These are phyloP conservation scores for Galaxias olidus DNA, from an alignment of 2,797 vertebrate genomes.

Conservation along the genomic window DNA sequence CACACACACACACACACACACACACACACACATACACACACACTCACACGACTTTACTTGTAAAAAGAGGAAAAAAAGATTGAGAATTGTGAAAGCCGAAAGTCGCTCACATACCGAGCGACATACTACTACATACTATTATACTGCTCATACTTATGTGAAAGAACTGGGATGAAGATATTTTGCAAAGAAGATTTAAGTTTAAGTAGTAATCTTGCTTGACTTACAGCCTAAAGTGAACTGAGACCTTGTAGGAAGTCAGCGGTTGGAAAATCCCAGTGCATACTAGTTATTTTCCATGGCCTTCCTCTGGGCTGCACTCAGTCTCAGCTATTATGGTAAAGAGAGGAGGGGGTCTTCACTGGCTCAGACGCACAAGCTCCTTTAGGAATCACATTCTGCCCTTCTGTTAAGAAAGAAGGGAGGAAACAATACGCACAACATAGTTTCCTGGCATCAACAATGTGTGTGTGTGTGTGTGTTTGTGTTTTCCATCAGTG, in stretches of 20 bases:
- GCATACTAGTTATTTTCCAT: slow-evolving; percentile 57
- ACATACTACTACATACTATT: too few relatives aligned
- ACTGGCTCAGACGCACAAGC: slow-evolving; percentile 39
- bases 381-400: background rate
- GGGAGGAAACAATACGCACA: slow-evolving; percentile 47
- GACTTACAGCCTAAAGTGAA: slow-evolving; percentile 22
- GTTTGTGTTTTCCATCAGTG: slow-evolving; percentile 57
- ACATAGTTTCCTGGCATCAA: slow-evolving; percentile 25
- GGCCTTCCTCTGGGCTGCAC: slow-evolving; percentile 42
- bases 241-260: slow-evolving; percentile 54
- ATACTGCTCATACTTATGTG: too few relatives aligned
- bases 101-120: too few relatives aligned
- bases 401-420: slow-evolving; percentile 32
- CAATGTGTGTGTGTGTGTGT: too few relatives aligned
- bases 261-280: slow-evolving; percentile 67
- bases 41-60: slow-evolving; percentile 14
- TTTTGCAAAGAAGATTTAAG: too few relatives aligned
- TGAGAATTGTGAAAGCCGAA: slow-evolving; percentile 46
- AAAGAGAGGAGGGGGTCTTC: slow-evolving; percentile 32
- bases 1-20: slow-evolving; percentile 7
- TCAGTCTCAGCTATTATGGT: slow-evolving; percentile 68
- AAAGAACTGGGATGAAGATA: too few relatives aligned
- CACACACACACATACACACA: background rate
- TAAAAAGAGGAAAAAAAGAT: slow-evolving; percentile 39
- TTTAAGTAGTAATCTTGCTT: too few relatives aligned